Conservation (phyloP, 2,113 vertebrate genomes). For the Calyptommatus sinebrachiatus region DNA sequence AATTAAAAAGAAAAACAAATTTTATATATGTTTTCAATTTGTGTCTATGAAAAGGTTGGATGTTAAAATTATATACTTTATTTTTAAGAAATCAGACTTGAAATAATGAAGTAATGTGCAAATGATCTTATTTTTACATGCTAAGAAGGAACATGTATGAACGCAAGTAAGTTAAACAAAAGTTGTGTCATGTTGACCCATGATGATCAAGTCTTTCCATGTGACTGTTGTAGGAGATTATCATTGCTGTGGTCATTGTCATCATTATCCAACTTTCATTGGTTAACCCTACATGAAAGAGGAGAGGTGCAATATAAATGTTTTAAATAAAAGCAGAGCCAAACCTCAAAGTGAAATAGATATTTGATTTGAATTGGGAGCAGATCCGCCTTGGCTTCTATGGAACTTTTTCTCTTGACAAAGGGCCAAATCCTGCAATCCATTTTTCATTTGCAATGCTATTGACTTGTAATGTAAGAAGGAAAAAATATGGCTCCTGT, state of each 20-base stretch:
- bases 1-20: slow-evolving; percentile 32
- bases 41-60: slow-evolving; percentile 46
- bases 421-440: slow-evolving; percentile 62
- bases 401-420: slow-evolving; percentile 49
- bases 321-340: not conserved
- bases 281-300: not conserved
- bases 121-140: not conserved
- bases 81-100: slow-evolving; percentile 1
- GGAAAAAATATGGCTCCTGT: not conserved
- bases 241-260: not conserved
- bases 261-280: not conserved
- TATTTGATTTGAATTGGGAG: slow-evolving; percentile 44
- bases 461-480: slow-evolving; percentile 59
- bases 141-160: not conserved
- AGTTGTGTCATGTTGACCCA: too few species aligned
- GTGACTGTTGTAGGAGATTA: not conserved
- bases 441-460: slow-evolving; percentile 65
- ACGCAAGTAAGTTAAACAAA: not conserved
- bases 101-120: slow-evolving; percentile 17
- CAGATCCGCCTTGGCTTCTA: slow-evolving; percentile 45
- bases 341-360: slow-evolving; percentile 24
- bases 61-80: slow-evolving; percentile 16
- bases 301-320: not conserved
- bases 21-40: slow-evolving; percentile 42
- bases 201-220: not conserved